Evolutionary conservation across 2,797 vertebrate species (phyloP), one percentile per base, ranked within the genome.

Genomic region (Sebastes nivosus): DNA sequence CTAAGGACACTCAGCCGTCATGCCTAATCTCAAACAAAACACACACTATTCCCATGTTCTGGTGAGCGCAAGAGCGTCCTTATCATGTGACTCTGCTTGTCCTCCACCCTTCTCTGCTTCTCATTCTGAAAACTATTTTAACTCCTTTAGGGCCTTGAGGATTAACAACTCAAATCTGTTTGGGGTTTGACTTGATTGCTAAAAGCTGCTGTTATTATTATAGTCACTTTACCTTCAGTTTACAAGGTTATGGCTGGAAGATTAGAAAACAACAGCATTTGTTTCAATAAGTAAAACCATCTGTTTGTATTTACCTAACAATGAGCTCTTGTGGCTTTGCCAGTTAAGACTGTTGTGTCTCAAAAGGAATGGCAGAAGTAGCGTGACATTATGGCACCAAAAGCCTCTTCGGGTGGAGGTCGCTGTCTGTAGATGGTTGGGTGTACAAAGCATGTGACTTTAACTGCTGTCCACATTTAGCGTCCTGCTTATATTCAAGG

Each of bases 21-120:
- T 60, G 75, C 74, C 82, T 88, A 84, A 89, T 91, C 85, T 84
- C 67, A 87, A 89, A 81, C 88, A 83, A 84, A 87, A 84, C 86
- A 83, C 71, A 58, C 73, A 72, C 70, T 67, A 52, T 79, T 85
- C 73, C 80, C 74, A 58, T 30, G 63, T 68, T 52, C 46, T 59
- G 61, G 46, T 70, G 67, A 57, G 46, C 63, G 58, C 32, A 20
- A n/a, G 68, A 66, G 67, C 54, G 32, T 61, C n/a, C 80, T 71
- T 34, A 34, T 81, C 52, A 55, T 36, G 25, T 69, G 55, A 75
- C 73, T 50, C 20, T 61, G 50, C 32, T 60, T 67, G 61, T 42
- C 36, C 86, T 68, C 55, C 11, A 58, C 36, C 70, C 22, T 25
- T 6, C 34, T 34, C n/a, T 64, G 29, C 42, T 11, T 36, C 14